Base-by-base conservation (phyloP, 2,888 invertebrate genomes). In the Physocephala rufipes region DNA sequence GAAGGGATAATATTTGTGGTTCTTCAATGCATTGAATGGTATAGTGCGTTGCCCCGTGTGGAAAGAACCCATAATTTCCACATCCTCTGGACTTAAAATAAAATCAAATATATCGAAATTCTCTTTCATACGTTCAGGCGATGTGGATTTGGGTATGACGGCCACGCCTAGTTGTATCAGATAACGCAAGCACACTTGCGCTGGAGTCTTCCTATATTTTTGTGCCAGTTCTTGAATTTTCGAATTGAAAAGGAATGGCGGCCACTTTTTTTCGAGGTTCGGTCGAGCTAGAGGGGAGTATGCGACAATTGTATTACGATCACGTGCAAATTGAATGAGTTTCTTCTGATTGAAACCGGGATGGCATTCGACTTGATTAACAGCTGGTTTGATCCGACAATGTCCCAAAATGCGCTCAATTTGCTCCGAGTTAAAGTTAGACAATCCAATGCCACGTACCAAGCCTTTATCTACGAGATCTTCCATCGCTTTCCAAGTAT, bases 251-350 rank as follows among this genome's bases (percentile, higher is more conserved):
- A 84, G 77, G 70, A 84, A 85, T 71, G 86, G 85, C 0, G 88
- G 87, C 76, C 89, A 87, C 28, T 89, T 87, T 1, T 88, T 78
- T 0, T 88, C 85, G 0, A 90, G 89, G 82, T 87, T 84, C 1
- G 89, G 89, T 58, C 89, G 87, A 16, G 93, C 94, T 67, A 95
- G 87, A 0, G 94, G 94, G 62, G 91, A 90, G 85, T 92, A 95
- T 0, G 87, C 94, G 80, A 87, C 90, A 71, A 95, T 87, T 0
- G 87, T 91, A 66, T 87, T 87, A 49, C 89, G 88, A 3, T 88
- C 82, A 55, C 89, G 88, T 81, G 94, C 92, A 80, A 90, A 94
- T 1, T 90, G 86, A 0, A 91, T 89, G 3, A 95, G 83, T 43
- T 90, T 89, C 26, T 78, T 75, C 68, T 85, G 85, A 78, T 86